A percentile compares a stretch with the other conserved stretches of the same genome.
These are phyloP conservation scores for Lymantria monacha DNA, from an alignment of 2,888 invertebrate genomes.

Conservation along the genomic window DNA sequence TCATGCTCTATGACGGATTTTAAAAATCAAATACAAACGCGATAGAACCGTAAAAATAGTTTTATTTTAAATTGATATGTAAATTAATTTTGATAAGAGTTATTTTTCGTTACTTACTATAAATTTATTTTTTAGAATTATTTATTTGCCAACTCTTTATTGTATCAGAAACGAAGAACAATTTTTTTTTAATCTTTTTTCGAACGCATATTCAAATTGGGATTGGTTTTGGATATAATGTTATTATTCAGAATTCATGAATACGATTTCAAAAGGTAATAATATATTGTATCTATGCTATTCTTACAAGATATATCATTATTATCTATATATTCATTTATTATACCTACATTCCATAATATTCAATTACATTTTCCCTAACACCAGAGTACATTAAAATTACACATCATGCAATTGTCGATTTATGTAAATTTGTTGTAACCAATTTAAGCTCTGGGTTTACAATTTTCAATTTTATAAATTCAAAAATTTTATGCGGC, in stretches of 20 bases:
- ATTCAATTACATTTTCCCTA: neutral
- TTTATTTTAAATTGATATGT: no score
- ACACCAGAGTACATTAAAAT: no score
- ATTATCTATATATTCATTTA: constrained; percentile 12
- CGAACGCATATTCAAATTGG: neutral
- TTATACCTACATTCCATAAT: neutral
- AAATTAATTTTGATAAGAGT: no score
- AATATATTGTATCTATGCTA: neutral
- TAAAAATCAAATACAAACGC: no score
- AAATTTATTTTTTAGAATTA: no score
- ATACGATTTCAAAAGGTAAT: constrained; percentile 11
- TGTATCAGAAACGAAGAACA: constrained; percentile 4
- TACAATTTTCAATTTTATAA: no score
- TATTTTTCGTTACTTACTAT: no score
- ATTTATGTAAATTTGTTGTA: no score
- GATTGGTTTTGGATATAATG: constrained; percentile 20
- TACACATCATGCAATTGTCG: no score
- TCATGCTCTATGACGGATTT: neutral
- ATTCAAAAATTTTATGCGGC: neutral
- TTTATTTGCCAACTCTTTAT: no score
- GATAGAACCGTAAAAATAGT: no score
- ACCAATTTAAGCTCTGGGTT: no score
- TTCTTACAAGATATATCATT: constrained; percentile 2
- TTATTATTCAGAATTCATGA: constrained; percentile 7
- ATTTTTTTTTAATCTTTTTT: neutral